phyloP scores from a whole-genome alignment of 1,140 invertebrate genomes.

The Diploscapter pachys region DNA sequence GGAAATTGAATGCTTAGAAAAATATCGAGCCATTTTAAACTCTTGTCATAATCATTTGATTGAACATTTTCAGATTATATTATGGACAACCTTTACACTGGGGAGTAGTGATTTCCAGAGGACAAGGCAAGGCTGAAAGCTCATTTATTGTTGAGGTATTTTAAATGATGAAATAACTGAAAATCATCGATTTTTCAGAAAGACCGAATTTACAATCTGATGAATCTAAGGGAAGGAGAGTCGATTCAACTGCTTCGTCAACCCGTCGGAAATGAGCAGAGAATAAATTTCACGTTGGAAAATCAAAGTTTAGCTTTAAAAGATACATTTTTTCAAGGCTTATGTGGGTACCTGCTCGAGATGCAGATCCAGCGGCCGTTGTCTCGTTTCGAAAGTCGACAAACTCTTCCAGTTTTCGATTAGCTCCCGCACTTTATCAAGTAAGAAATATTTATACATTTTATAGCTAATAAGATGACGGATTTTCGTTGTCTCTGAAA shows the following conservation, averaged over 20 bases:
- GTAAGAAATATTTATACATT: too few relatives aligned
- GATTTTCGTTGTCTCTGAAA: too few relatives aligned
- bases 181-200: neutral
- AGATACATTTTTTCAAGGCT: conserved; percentile 11
- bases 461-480: too few relatives aligned
- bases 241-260: conserved; percentile 13
- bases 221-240: neutral
- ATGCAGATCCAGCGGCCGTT: conserved; percentile 22
- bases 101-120: conserved; percentile 16
- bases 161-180: neutral
- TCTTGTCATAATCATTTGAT: too few relatives aligned
- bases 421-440: conserved; percentile 26
- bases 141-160: conserved; percentile 10
- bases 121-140: conserved; percentile 13
- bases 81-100: conserved; percentile 21
- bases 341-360: conserved; percentile 14
- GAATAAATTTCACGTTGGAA: conserved; percentile 27
- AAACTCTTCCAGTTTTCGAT: conserved; percentile 13
- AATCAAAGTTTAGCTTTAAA: neutral
- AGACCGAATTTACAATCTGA: neutral
- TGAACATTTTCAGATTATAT: conserved; percentile 19
- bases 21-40: too few relatives aligned
- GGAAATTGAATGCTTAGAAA: too few relatives aligned
- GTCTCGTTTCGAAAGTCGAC: conserved; percentile 4
- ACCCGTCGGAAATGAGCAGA: conserved; percentile 21